Conservation (phyloP, 1,140 invertebrate species). For the Psilanteris sp. region DNA sequence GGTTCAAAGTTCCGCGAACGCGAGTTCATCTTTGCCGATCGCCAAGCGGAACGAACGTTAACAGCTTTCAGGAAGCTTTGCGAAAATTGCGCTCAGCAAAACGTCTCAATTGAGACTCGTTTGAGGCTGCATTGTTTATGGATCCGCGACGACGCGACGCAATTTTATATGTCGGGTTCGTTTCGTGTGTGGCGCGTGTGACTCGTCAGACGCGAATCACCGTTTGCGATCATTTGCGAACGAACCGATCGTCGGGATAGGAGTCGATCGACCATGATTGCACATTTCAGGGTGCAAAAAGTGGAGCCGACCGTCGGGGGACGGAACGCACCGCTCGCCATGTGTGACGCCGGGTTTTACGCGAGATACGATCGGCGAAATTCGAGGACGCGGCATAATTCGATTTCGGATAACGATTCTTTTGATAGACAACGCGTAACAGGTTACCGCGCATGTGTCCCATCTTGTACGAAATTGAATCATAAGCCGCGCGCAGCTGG, state of each 20-base stretch:
- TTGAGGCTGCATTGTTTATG: constrained; percentile 4
- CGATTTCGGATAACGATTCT: constrained; percentile 46
- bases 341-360: constrained; percentile 69
- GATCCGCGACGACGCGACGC: not conserved
- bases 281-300: constrained; percentile 70
- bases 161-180: constrained; percentile 13
- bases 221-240: too few relatives aligned
- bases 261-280: constrained; percentile 67
- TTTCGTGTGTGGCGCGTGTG: too few relatives aligned
- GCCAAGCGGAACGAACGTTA: constrained; percentile 29
- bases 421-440: constrained; percentile 38
- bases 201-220: too few relatives aligned
- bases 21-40: constrained; percentile 46
- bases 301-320: constrained; percentile 54
- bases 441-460: constrained; percentile 20
- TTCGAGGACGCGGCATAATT: constrained; percentile 60
- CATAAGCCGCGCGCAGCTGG: too few relatives aligned
- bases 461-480: not conserved
- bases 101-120: constrained; percentile 9
- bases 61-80: constrained; percentile 30
- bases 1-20: constrained; percentile 41
- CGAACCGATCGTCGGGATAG: too few relatives aligned
- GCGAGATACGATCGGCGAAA: constrained; percentile 74
- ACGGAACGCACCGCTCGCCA: constrained; percentile 65
- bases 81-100: constrained; percentile 11